phyloP scores from a whole-genome alignment of 1,140 invertebrate species.

The Aphaenogaster floridana region DNA sequence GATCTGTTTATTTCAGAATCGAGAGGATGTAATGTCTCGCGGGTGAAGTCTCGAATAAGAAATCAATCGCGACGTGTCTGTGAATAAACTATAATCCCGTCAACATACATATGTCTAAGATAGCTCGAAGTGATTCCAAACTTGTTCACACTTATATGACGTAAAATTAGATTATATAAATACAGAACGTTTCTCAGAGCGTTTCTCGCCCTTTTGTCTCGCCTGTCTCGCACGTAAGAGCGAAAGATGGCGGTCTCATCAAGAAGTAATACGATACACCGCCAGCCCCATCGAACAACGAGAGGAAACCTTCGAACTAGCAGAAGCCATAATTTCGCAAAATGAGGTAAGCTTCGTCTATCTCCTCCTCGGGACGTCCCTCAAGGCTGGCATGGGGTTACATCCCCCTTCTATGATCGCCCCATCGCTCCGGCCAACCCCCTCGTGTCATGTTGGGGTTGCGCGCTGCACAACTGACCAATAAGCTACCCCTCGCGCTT shows the following conservation, averaged over 20 bases:
- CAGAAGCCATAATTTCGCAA: constrained; percentile 76
- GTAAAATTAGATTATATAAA: constrained; percentile 7
- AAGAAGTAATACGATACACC: constrained; percentile 48
- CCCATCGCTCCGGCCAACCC: constrained; percentile 71
- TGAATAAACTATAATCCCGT: background rate
- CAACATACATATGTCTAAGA: background rate
- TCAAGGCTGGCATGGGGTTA: constrained; percentile 70
- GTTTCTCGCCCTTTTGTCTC: background rate
- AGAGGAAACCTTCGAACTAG: constrained; percentile 56
- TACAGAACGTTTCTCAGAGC: background rate
- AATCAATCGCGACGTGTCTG: background rate
- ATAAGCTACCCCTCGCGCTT: constrained; percentile 76
- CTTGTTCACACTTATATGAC: background rate
- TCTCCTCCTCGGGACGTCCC: constrained; percentile 67
- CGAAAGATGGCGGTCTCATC: constrained; percentile 44
- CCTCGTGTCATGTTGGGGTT: constrained; percentile 72
- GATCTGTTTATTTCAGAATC: background rate
- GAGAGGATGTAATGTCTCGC: background rate
- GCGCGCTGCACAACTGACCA: constrained; percentile 78
- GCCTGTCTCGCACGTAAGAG: background rate
- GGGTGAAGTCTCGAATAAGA: constrained; percentile 6
- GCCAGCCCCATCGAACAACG: constrained; percentile 20
- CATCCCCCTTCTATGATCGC: constrained; percentile 68
- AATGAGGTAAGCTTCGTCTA: constrained; percentile 72
- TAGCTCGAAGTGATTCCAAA: background rate